phyloP scores from a whole-genome alignment of 2,888 invertebrate species.

The Epistrophella euchroma region DNA sequence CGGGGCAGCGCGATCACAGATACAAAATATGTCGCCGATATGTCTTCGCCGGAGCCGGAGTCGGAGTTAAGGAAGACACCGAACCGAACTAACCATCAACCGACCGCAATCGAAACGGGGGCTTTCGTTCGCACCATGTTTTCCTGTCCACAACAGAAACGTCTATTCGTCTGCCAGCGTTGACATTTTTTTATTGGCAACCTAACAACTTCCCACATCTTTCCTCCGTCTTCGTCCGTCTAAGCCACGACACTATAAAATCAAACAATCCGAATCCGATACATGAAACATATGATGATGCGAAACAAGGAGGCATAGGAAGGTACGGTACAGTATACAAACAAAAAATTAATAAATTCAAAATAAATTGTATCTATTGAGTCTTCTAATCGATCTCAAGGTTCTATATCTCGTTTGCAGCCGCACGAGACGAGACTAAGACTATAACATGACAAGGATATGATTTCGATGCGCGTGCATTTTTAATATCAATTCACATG shows the following conservation, averaged over 20 bases:
- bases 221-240: conserved; percentile 21
- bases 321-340: background rate
- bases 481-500: conserved; percentile 73
- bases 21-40: conserved; percentile 75
- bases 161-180: conserved; percentile 71
- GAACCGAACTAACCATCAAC: background rate
- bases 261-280: conserved; percentile 4
- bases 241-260: background rate
- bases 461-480: conserved; percentile 74
- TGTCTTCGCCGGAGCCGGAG: conserved; percentile 60
- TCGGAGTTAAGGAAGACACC: conserved; percentile 49
- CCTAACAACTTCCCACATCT: conserved; percentile 58
- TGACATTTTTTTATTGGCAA: conserved; percentile 60
- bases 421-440: conserved; percentile 72
- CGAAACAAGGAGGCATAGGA: background rate
- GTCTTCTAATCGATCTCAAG: conserved; percentile 73
- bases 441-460: conserved; percentile 74
- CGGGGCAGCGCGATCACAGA: conserved; percentile 59
- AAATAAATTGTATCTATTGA: conserved; percentile 74
- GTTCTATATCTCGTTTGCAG: conserved; percentile 64
- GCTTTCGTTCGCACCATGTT: conserved; percentile 73
- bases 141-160: conserved; percentile 62
- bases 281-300: background rate
- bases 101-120: conserved; percentile 57
- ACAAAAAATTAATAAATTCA: conserved; percentile 70